Base-by-base conservation (phyloP, 2,797 vertebrate species). In the Molossus alvarezi region DNA sequence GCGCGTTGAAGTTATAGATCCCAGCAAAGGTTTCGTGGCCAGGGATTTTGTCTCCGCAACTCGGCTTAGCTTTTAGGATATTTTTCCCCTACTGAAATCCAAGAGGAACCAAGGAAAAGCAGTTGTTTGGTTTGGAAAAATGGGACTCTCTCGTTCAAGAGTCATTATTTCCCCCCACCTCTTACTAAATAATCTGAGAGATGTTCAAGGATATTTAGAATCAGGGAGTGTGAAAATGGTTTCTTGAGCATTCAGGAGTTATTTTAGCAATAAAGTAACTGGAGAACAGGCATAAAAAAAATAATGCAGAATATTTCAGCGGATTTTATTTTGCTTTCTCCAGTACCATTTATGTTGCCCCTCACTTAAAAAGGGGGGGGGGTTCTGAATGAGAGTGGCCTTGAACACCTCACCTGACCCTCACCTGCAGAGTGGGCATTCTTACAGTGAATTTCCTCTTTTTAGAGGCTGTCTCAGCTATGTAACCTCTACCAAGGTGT, bases 21-120 rank as follows among this genome's bases (percentile, higher is more conserved):
- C 94, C 96, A 97, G 96, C 84, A 95, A 95, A 97, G 84, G 93
- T 95, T 97, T 94, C 64, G 37, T 95, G 84, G 97, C 95, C 94
- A 96, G 95, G 84, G 67, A 62, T 77, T 73, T 79, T 92, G 91
- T 91, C 92, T 95, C 65, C 81, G 80, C 89, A 88, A 90, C 87
- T 93, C 76, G 6, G 64, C 88, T 95, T 80, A 57, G 84, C 80
- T 95, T 93, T 94, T 88, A 85, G 88, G 79, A 91, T 73, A 41
- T 92, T 81, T 83, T 75, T 71, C 51, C 85, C 58, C 53, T 77
- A 3, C 94, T 86, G 89, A 69, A 94, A 88, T 41, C 71, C 75
- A 75, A 33, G 21, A 95, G 64, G 69, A 93, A 90, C 55, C 79
- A 87, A 91, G 55, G 53, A 80, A 92, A 95, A 81, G 53, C 33